Evolutionary conservation across 2,113 vertebrate species (phyloP).

Genomic region (Pycnonotus jocosus): DNA sequence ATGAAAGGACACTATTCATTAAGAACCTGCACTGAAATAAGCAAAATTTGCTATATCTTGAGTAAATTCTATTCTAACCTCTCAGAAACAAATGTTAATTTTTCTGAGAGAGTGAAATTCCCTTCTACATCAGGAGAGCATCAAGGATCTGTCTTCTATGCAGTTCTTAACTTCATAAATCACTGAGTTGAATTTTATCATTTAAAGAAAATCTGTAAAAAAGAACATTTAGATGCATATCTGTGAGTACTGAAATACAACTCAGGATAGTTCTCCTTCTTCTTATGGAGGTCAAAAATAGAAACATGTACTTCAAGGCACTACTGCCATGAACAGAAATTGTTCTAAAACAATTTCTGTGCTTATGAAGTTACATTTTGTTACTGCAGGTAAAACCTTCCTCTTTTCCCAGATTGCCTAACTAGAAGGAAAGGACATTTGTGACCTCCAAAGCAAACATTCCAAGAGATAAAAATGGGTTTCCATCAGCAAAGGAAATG

Average conservation of each 20-base stretch:
- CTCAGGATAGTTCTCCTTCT: background rate
- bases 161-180: background rate
- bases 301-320: background rate
- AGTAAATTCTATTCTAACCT: background rate
- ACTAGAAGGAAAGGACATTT: background rate
- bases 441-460: background rate
- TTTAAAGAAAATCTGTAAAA: background rate
- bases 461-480: background rate
- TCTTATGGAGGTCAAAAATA: background rate
- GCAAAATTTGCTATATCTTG: background rate
- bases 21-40: background rate
- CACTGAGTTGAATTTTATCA: background rate
- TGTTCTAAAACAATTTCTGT: background rate
- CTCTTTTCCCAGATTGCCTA: background rate
- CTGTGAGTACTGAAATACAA: background rate
- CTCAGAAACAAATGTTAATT: background rate
- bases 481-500: background rate
- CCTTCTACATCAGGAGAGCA: background rate
- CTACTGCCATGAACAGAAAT: background rate
- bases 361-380: background rate
- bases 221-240: background rate
- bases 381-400: background rate
- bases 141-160: background rate
- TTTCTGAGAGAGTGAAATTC: background rate
- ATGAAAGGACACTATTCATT: background rate